These are phyloP conservation scores for Nematopogon swammerdamellus DNA, from an alignment of 2,888 invertebrate species.

Conservation along the genomic window DNA sequence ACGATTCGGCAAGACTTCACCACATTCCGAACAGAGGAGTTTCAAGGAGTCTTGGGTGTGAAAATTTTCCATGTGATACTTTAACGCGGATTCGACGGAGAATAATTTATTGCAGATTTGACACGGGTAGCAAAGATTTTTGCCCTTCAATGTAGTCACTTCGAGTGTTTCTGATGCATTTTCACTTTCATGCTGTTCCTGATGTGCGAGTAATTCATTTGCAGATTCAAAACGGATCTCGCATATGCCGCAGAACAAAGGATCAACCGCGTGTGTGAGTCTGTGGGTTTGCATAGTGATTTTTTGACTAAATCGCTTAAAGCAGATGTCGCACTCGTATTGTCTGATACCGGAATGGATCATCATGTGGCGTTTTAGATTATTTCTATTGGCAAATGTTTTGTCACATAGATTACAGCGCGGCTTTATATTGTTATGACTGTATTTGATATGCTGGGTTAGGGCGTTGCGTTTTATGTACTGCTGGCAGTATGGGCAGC, in stretches of 20 bases:
- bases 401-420: slow-evolving; percentile 37
- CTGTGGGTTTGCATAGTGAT: slow-evolving; percentile 50
- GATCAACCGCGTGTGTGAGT: slow-evolving; percentile 32
- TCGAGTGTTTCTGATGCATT: slow-evolving; percentile 27
- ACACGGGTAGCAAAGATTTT: slow-evolving; percentile 41
- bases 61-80: slow-evolving; percentile 37
- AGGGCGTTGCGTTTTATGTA: slow-evolving; percentile 33
- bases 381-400: slow-evolving; percentile 48
- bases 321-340: slow-evolving; percentile 47
- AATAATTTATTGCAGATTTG: slow-evolving; percentile 48
- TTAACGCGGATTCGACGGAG: slow-evolving; percentile 38
- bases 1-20: slow-evolving; percentile 32
- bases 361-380: slow-evolving; percentile 49
- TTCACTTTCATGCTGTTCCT: slow-evolving; percentile 25
- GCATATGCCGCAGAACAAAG: slow-evolving; percentile 34
- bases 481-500: slow-evolving; percentile 42
- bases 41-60: slow-evolving; percentile 28
- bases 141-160: slow-evolving; percentile 36
- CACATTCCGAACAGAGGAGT: slow-evolving; percentile 33
- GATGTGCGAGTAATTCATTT: slow-evolving; percentile 22
- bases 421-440: slow-evolving; percentile 42
- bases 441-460: slow-evolving; percentile 47
- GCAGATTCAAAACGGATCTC: slow-evolving; percentile 31
- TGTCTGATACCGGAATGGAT: slow-evolving; percentile 42
- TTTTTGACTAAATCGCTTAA: slow-evolving; percentile 44